These are phyloP conservation scores for Polydesmus complanatus DNA, from an alignment of 2,888 invertebrate genomes.

Conservation along the genomic window DNA sequence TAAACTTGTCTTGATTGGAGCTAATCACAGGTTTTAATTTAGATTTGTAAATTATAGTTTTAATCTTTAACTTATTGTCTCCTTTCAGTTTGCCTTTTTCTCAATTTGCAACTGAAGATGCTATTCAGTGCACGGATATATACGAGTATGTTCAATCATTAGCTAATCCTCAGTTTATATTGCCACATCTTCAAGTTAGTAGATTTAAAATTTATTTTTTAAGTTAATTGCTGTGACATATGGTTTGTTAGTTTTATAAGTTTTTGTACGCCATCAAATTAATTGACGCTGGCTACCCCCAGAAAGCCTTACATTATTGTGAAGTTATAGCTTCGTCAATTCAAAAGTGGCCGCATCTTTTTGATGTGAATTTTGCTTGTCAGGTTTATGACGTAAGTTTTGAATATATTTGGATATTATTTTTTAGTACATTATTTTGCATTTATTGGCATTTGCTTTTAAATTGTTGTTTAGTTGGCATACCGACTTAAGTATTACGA, in stretches of 20 bases:
- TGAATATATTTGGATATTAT: neutral
- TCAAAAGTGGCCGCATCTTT: constrained; percentile 37
- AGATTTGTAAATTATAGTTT: constrained; percentile 21
- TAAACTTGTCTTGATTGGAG: constrained; percentile 67
- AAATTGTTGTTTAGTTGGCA: constrained; percentile 36
- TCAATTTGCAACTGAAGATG: constrained; percentile 61
- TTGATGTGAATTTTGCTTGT: constrained; percentile 22
- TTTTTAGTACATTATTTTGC: neutral
- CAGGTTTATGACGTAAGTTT: constrained; percentile 32
- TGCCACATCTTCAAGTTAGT: constrained; percentile 57
- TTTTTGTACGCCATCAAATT: constrained; percentile 63
- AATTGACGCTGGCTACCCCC: constrained; percentile 58
- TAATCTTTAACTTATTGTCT: neutral
- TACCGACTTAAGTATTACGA: constrained; percentile 56
- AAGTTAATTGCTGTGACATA: neutral
- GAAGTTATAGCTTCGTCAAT: constrained; percentile 62
- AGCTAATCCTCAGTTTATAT: constrained; percentile 53
- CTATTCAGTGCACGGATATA: constrained; percentile 86
- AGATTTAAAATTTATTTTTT: too few relatives aligned
- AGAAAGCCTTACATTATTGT: constrained; percentile 68
- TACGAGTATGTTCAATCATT: constrained; percentile 84
- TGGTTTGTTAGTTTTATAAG: constrained; percentile 59
- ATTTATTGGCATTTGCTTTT: constrained; percentile 17
- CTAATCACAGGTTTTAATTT: constrained; percentile 39
- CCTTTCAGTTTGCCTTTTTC: constrained; percentile 22